Conservation (phyloP, 2,888 invertebrate genomes). For the Julus scandinavius region DNA sequence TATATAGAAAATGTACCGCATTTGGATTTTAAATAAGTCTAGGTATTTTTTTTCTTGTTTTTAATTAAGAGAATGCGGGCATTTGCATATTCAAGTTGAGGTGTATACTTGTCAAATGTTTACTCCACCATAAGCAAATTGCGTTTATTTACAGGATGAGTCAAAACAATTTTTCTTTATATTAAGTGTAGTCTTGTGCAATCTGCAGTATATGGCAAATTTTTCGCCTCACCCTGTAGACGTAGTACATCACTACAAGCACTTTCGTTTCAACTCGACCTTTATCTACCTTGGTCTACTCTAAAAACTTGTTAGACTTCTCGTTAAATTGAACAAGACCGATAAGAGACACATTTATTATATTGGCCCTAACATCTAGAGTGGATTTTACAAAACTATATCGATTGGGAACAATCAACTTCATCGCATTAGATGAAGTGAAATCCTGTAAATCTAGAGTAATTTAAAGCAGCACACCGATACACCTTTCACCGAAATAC, state of each 20-base stretch:
- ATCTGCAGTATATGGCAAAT: no score
- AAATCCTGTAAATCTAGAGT: slow-evolving; percentile 2
- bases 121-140: background rate
- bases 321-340: slow-evolving; percentile 26
- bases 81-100: background rate
- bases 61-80: background rate
- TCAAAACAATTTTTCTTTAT: no score
- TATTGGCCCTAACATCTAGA: slow-evolving; percentile 24
- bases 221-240: background rate
- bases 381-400: slow-evolving; percentile 17
- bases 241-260: background rate
- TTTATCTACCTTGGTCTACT: slow-evolving; percentile 8
- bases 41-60: background rate
- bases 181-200: no score
- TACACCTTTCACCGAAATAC: background rate
- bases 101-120: background rate
- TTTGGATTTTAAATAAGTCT: background rate
- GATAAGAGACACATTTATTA: background rate
- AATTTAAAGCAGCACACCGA: slow-evolving; percentile 14
- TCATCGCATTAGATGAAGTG: slow-evolving; percentile 16
- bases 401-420: slow-evolving; percentile 22
- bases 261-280: background rate
- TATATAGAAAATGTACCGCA: background rate
- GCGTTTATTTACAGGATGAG: no score
- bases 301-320: background rate